Evolutionary conservation across 2,797 vertebrate genomes (phyloP), one percentile per base, ranked within the genome.

Genomic region (Malurus leucopterus): DNA sequence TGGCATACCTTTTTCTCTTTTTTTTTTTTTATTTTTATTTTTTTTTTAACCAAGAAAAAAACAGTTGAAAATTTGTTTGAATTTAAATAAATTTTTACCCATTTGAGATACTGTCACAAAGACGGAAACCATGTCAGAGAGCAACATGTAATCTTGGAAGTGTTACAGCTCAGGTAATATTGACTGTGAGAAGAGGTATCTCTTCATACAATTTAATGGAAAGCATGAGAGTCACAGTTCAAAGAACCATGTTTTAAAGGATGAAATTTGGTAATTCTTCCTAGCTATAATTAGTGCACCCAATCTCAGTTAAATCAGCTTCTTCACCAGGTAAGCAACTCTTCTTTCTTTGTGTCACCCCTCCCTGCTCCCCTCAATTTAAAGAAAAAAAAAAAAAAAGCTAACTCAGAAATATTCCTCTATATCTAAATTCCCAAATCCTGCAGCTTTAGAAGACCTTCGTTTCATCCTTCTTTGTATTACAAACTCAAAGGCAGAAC

Each of bases 401-500:
- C 13, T 19, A 53, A 34, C 38, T 50, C 8, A 74, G 46, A 80
- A 77, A 16, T 84, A 64, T 73, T 74, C 40, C 18, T 82, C 40
- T 75, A 13, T 64, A 79, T 84, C 58, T 77, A 77, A 91, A 90
- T 65, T 90, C 75, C 41, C 34, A 85, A 63, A 88, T 77, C 75
- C 62, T 80, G 24, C 50, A 86, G 75, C 47, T 88, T 93, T 74
- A 88, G 83, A 89, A 51, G 84, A 81, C 55, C 32, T 64, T 65
- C 1, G 0, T 84, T 95, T 94, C 88, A 91, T 83, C 49, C 59
- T 80, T 77, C 75, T 75, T 92, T 79, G 50, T 88, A 89, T 87
- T 88, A 88, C 74, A 90, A 83, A 87, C 74, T 91, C 77, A 95
- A 88, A 96, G 76, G 75, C 87, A 92, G 91, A 96, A 90, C 93